A percentile compares a stretch with the other conserved stretches of the same genome.
Evolutionary conservation across 2,797 vertebrate genomes (phyloP).

Genomic region (Garrulus glandarius): DNA sequence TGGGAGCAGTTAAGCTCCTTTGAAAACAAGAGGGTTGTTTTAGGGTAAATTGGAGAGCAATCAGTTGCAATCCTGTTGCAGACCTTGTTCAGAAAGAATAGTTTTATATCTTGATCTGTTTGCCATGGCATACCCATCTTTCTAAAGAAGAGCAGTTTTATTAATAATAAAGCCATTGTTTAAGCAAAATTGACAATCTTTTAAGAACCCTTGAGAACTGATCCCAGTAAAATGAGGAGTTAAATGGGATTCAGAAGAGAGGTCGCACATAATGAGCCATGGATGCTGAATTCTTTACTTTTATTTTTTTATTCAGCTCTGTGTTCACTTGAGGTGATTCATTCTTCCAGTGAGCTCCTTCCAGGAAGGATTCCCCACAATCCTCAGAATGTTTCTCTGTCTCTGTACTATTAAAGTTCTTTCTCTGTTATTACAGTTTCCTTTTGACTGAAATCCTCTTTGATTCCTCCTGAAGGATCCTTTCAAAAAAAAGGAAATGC

Average conservation of each 20-base stretch:
- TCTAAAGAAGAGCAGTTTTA: not conserved
- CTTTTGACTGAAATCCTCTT: not conserved
- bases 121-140: not conserved
- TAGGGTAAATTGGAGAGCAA: not conserved
- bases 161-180: not conserved
- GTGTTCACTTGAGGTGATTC: not conserved
- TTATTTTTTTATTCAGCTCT: not conserved
- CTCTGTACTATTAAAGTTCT: conserved; percentile 19
- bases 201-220: not conserved
- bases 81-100: not conserved
- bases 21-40: not conserved
- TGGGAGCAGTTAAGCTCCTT: not conserved
- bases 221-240: not conserved
- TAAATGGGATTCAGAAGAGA: not conserved
- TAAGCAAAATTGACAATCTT: not conserved
- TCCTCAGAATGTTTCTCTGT: not conserved
- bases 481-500: not conserved
- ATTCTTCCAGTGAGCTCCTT: not conserved
- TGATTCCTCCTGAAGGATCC: not conserved
- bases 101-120: not conserved
- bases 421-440: conserved; percentile 4
- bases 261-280: not conserved
- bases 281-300: not conserved
- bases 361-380: not conserved
- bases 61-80: not conserved